Conservation (phyloP, 64 coral and sea anemone species). For the Pachyseris speciosa region DNA sequence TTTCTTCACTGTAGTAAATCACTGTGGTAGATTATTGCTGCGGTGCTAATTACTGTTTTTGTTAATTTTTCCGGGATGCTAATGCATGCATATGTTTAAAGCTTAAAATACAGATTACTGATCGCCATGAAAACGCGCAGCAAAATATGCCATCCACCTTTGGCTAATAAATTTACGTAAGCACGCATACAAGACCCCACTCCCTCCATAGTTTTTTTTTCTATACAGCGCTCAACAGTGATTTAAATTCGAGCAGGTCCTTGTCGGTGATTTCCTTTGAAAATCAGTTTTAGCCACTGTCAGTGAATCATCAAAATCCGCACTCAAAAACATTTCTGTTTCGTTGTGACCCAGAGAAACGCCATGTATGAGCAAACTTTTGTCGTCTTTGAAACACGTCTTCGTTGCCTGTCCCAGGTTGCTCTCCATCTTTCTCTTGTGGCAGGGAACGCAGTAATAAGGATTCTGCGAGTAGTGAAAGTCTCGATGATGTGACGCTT, state of each 20-base stretch:
- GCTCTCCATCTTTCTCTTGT: conserved; percentile 40
- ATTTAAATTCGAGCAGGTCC: conserved; percentile 30
- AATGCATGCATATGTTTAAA: no score
- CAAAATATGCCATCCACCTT: no score
- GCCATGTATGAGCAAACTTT: conserved; percentile 71
- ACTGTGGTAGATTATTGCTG: no score
- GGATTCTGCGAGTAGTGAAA: conserved; percentile 78
- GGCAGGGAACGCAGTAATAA: conserved; percentile 92
- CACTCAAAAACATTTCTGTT: conserved; percentile 84
- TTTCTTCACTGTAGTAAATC: no score
- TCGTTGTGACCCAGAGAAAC: conserved; percentile 72
- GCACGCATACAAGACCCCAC: no score
- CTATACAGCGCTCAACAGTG: background rate
- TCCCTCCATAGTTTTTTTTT: no score
- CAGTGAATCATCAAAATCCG: conserved; percentile 26
- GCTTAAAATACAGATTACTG: no score
- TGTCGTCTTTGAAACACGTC: conserved; percentile 90
- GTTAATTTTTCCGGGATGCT: no score
- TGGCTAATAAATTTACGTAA: no score
- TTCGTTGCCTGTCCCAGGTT: conserved; percentile 16
- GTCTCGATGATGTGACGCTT: conserved; percentile 86
- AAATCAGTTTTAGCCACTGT: background rate
- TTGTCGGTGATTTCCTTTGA: background rate
- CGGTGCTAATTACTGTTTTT: no score
- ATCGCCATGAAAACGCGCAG: no score